phyloP scores from a whole-genome alignment of 2,797 vertebrate genomes.

The Phoeniculus purpureus region DNA sequence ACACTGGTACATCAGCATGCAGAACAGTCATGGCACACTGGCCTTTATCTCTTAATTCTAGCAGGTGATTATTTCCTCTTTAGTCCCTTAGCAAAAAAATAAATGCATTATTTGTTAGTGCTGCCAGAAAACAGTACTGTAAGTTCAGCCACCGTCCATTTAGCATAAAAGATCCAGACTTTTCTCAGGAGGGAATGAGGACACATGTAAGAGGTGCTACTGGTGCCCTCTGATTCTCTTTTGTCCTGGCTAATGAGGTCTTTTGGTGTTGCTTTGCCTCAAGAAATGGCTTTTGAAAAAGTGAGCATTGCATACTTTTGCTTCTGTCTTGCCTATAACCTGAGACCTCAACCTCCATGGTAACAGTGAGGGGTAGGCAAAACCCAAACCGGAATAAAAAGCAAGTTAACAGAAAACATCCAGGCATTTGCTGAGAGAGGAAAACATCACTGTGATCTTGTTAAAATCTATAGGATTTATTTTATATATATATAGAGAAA shows the following conservation, averaged over 20 bases:
- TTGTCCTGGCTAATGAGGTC: neutral
- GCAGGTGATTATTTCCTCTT: neutral
- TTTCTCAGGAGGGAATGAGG: neutral
- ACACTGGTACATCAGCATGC: too few species aligned
- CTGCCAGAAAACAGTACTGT: neutral
- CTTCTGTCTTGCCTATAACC: neutral
- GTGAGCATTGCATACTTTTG: neutral
- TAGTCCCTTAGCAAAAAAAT: fast-evolving
- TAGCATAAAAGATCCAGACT: neutral
- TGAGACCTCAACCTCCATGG: neutral
- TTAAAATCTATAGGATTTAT: neutral
- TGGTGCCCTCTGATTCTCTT: neutral
- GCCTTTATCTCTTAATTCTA: neutral
- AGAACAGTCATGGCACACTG: neutral
- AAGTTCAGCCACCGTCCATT: neutral
- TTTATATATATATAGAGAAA: neutral
- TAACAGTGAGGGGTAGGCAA: neutral
- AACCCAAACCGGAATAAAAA: neutral
- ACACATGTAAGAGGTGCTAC: neutral
- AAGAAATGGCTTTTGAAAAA: neutral
- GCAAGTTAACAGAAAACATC: neutral
- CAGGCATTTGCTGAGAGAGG: neutral
- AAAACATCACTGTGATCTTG: neutral
- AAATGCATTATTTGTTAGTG: neutral
- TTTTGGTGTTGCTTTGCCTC: neutral